Base-by-base conservation (phyloP, 1,140 invertebrate species). In the Drosophila rhopaloa region DNA sequence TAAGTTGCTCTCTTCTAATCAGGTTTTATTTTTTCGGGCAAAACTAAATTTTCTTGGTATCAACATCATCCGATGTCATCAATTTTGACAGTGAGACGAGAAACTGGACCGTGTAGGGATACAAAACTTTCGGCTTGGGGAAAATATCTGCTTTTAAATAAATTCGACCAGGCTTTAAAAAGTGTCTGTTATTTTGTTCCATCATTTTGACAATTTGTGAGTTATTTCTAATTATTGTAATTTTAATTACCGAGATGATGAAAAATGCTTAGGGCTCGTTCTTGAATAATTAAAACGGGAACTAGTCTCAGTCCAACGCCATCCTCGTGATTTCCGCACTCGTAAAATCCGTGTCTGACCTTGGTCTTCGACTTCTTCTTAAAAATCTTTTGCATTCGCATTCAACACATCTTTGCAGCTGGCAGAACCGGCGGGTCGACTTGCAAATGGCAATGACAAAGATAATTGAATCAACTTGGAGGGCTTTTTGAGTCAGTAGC, bases 391-490 rank as follows among this genome's bases (percentile, higher is more conserved):
- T 32, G 29, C 29, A 32, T 32, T 32, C 19, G 14, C 38, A 51
- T 70, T 14, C 16, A 54, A 27, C 13, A 40, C n/a, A 57, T 47
- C 16, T 37, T 40, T 47, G 70, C 71, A 59, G 57, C 50, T 66
- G 41, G 44, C 14, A 27, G 32, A 44, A 50, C 37, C 56, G 46
- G 37, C 46, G 40, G 46, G 54, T 37, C 48, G 16, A 27, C 16
- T 53, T 61, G 35, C 51, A 84, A 84, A 84, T 85, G 47, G 63
- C 77, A 84, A 81, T 85, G 66, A 72, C 77, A 70, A 78, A 71
- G 56, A 79, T 79, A 88, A 89, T 89, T 89, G 78, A 86, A 86
- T 86, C 72, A 86, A 73, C 62, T 82, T 83, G 55, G 66, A 86
- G 83, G 79, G 72, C 76, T 88, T 83, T 86, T 79, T 56, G n/a